Evolutionary conservation across 2,888 invertebrate species (phyloP), one percentile per base, ranked within the genome.

Genomic region (Reticulitermes lucifugus): DNA sequence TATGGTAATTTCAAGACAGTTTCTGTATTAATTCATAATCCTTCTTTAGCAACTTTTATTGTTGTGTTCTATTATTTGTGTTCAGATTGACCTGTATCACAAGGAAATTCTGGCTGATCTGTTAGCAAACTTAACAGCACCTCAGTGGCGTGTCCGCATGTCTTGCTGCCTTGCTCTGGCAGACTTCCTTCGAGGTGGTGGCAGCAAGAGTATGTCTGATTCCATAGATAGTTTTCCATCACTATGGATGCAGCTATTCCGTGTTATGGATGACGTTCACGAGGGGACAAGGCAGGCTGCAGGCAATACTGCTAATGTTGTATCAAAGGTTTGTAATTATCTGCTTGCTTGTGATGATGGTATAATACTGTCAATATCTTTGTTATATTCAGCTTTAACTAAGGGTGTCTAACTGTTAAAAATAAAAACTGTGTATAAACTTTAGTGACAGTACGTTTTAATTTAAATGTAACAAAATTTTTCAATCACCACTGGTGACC

Each of bases 231-330:
- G 90, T 86, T 89, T 94, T 70, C 92, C 92, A 0, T 94, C 94
- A 86, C 92, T 97, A 77, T 98, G 98, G 97, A 92, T 92, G 59
- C 95, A 96, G 89, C 91, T 98, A 87, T 97, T 98, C 90, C 92
- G 98, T 35, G 98, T 98, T 0, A 96, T 98, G 95, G 98, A 98
- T 90, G 98, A 98, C 90, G 96, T 98, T 88, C 98, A 98, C 90
- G 98, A 97, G 89, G 96, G 95, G 43, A 97, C 97, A 0, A 91
- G 98, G 81, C 91, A 94, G 86, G 94, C 96, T 0, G 97, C 97
- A 7, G 94, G 93, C 10, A 94, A 93, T 84, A 95, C 97, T 0
- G 93, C 95, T 0, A 93, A 92, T 88, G 92, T 95, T 35, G 91
- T 97, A 25, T 95, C 96, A 88, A 96, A 96, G 92, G 96, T 96